Evolutionary conservation across 35 echinoderm and acorn worm genomes (phyloP).

Genomic region (Eucidaris tribuloides): DNA sequence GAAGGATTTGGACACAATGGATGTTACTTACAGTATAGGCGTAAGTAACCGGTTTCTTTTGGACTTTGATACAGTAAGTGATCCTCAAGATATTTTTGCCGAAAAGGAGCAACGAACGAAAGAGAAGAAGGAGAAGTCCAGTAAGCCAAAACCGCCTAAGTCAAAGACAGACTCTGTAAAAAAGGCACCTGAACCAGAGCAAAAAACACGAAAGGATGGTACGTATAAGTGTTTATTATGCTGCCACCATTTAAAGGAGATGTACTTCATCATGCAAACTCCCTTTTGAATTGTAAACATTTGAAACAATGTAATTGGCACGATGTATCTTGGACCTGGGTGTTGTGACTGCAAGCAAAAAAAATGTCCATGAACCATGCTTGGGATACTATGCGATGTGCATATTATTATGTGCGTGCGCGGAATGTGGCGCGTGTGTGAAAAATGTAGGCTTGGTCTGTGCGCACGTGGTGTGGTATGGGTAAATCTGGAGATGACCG

Average conservation of each 20-base stretch:
- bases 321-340: no score
- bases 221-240: conserved; percentile 5
- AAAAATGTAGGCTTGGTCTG: no score
- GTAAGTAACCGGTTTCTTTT: conserved; percentile 77
- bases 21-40: conserved; percentile 72
- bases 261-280: not conserved
- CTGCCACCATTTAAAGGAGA: not conserved
- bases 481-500: no score
- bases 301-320: not conserved
- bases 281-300: not conserved
- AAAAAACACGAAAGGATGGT: conserved; percentile 74
- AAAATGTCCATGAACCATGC: no score
- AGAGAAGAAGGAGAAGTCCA: conserved; percentile 59
- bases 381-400: no score
- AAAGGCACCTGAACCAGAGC: conserved; percentile 63
- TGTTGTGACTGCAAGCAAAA: no score
- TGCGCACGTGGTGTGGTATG: no score
- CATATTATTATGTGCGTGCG: no score
- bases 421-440: no score
- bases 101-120: conserved; percentile 47
- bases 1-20: conserved; percentile 83
- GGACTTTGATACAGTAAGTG: conserved; percentile 64
- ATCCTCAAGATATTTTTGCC: conserved; percentile 86
- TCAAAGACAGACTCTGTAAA: conserved; percentile 62
- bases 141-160: conserved; percentile 49